These are phyloP conservation scores for Pardosa pseudoannulata DNA, from an alignment of 2,888 invertebrate species.

Conservation along the genomic window DNA sequence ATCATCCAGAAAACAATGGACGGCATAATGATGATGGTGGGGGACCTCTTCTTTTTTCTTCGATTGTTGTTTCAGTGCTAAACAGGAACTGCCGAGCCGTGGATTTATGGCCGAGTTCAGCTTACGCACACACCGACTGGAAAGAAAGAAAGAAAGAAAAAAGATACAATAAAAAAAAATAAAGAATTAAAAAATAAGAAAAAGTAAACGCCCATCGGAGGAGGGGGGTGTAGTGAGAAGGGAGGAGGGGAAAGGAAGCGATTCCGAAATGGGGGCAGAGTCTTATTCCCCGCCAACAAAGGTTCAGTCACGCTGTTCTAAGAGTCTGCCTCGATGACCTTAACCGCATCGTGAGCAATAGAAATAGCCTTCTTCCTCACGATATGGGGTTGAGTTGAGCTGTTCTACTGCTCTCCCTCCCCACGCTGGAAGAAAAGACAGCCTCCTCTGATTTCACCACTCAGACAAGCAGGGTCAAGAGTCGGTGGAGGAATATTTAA, in stretches of 20 bases:
- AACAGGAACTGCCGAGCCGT: slow-evolving; percentile 57
- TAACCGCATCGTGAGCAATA: slow-evolving; percentile 43
- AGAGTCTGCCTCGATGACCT: slow-evolving; percentile 54
- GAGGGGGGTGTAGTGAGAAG: background rate
- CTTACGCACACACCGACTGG: no score
- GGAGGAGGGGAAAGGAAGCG: slow-evolving; percentile 21
- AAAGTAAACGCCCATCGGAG: background rate
- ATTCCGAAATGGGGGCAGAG: slow-evolving; percentile 45
- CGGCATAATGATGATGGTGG: slow-evolving; percentile 33
- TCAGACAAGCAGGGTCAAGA: slow-evolving; percentile 12
- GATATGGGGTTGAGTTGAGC: slow-evolving; percentile 10
- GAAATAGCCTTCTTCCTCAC: slow-evolving; percentile 27
- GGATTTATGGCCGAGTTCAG: slow-evolving; percentile 59
- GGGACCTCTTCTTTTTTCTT: slow-evolving; percentile 8
- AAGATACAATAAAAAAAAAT: background rate
- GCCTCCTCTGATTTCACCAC: slow-evolving; percentile 10
- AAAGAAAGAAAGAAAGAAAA: background rate
- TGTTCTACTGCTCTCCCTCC: background rate
- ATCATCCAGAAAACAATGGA: slow-evolving; percentile 59
- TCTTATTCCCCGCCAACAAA: slow-evolving; percentile 32
- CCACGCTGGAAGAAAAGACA: slow-evolving; percentile 6
- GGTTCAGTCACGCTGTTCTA: slow-evolving; percentile 49
- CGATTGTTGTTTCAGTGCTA: slow-evolving; percentile 54
- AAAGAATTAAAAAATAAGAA: background rate
- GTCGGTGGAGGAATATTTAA: background rate